Base-by-base conservation (phyloP, 1,140 invertebrate genomes). In the Brachystomella parvula region DNA sequence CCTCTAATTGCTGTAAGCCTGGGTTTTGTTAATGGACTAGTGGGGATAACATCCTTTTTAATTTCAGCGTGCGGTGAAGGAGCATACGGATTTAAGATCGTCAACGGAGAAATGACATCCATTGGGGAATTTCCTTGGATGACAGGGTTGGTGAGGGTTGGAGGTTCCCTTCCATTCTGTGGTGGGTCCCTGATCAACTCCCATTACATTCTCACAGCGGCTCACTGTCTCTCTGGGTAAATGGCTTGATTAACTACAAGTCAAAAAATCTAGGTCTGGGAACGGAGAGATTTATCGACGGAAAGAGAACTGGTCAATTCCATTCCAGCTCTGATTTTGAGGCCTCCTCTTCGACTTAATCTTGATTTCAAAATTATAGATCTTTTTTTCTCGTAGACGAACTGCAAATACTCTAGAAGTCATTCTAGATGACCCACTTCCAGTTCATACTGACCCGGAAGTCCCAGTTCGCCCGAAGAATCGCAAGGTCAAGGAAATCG, bases 41-140 rank as follows among this genome's bases (percentile, higher is more conserved):
- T 21, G 29, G 19, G 1, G 19, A 26, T 58, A 33, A 56, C 3
- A 21, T 61, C 26, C 17, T 21, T 21, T 47, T 32, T 61, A 47
- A 29, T 49, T 62, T 26, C 29, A 72, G 71, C 28, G 15, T 72
- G 71, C 39, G 71, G 71, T 2, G 17, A 61, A 28, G 60, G 32
- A 28, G 28, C 28, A 1, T 19, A 60, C 3, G 32, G 24, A 2
- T 57, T 33, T 30, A 69, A 66, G 58, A 70, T 75, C 17, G 61
- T 75, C 6, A 66, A 66, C 26, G 74, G 74, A 2, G 28, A 53
- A 17, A 32, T 57, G 29, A 73, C 74, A 0, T 28, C n/a, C 32
- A 62, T 67, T 17, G 66, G 68, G 0, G 71, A 75, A 61, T 74
- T 75, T 60, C 74, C 71, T 1, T 75, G 73, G 73, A 59, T 65